Evolutionary conservation across 2,113 vertebrate species (phyloP).

Genomic region (Shinisaurus crocodilurus): DNA sequence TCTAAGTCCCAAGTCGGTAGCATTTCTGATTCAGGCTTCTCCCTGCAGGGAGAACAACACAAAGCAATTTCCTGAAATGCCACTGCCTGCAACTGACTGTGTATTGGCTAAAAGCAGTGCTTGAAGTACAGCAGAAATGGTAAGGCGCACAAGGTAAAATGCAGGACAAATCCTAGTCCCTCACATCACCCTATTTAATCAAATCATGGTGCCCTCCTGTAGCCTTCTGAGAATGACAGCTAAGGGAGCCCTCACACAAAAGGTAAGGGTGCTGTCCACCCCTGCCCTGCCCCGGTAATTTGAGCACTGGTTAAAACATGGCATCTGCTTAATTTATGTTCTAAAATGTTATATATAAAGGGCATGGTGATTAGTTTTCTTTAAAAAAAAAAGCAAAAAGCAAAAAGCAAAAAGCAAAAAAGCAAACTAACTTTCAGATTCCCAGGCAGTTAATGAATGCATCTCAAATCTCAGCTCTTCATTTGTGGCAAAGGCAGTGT

Average conservation of each 20-base stretch:
- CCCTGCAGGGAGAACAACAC: neutral
- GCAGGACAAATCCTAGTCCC: too few relatives aligned
- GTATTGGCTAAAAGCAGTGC: too few relatives aligned
- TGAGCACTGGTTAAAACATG: neutral
- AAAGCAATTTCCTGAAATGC: neutral
- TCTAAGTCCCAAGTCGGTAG: neutral
- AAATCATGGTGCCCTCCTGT: too few relatives aligned
- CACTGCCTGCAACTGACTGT: too few relatives aligned
- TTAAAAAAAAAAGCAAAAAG: neutral
- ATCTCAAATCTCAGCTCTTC: neutral
- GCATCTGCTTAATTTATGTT: neutral
- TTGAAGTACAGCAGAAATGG: too few relatives aligned
- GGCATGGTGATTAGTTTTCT: neutral
- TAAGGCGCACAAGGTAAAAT: too few relatives aligned
- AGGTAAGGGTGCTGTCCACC: too few relatives aligned
- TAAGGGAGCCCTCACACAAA: too few relatives aligned
- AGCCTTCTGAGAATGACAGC: too few relatives aligned
- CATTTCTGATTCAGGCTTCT: neutral
- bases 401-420: too few relatives aligned
- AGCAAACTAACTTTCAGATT: neutral
- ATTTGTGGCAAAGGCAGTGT: neutral
- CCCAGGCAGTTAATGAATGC: neutral
- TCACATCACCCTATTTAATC: too few relatives aligned
- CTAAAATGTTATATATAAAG: neutral
- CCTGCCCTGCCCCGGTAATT: neutral